These are phyloP conservation scores for Noturus placidus DNA, from an alignment of 2,113 vertebrate species.

Conservation along the genomic window DNA sequence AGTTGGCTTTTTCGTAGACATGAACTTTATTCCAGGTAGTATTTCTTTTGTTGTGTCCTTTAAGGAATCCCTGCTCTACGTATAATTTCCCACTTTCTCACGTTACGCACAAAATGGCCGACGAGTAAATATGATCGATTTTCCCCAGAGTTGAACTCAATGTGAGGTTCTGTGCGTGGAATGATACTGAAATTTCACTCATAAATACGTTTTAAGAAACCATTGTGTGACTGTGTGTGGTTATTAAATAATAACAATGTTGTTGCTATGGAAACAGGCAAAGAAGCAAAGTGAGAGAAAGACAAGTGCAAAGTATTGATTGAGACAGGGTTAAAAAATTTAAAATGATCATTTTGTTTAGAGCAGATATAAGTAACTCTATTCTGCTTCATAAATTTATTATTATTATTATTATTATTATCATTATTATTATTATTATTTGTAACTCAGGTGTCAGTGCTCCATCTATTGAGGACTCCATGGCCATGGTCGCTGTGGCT, in stretches of 20 bases:
- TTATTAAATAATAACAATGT: neutral
- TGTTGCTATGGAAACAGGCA: neutral
- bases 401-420: too few relatives aligned
- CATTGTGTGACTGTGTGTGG: neutral
- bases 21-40: neutral
- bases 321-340: neutral
- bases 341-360: neutral
- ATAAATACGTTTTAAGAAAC: neutral
- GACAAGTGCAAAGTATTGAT: neutral
- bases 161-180: neutral
- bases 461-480: constrained; percentile 76
- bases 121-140: neutral
- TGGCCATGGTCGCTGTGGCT: constrained; percentile 77
- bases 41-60: neutral
- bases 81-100: neutral
- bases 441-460: constrained; percentile 63
- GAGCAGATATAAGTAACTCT: neutral
- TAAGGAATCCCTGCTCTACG: neutral
- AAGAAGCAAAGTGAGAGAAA: neutral
- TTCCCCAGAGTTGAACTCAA: neutral
- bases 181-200: neutral
- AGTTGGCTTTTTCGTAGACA: neutral
- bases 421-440: too few relatives aligned
- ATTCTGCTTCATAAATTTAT: too few relatives aligned
- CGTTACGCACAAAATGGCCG: neutral